Evolutionary conservation across 2,888 invertebrate species (phyloP).

Genomic region (Apantesis nais): DNA sequence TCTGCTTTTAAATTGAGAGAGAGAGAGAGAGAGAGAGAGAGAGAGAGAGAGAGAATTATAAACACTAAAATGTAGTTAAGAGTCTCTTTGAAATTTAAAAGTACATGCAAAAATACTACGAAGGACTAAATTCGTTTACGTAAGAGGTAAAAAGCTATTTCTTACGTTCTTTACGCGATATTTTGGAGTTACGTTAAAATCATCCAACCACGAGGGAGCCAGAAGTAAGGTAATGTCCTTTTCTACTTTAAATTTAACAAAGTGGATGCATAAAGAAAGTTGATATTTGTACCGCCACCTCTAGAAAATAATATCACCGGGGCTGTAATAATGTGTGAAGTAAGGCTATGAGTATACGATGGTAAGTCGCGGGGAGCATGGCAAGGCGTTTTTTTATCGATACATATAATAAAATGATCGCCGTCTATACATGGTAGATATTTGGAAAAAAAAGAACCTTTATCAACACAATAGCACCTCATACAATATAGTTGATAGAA

Average conservation of each 20-base stretch:
- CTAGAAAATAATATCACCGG: conserved; percentile 20
- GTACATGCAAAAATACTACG: neutral
- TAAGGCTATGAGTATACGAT: neutral
- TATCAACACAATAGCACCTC: no score
- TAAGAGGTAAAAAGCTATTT: conserved; percentile 3
- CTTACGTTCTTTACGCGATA: conserved; percentile 11
- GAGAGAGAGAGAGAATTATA: no score
- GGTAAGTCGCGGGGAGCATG: neutral
- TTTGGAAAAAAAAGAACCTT: no score
- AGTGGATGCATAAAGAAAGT: conserved; percentile 25
- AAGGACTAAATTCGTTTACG: neutral
- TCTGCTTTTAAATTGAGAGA: no score
- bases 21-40: no score
- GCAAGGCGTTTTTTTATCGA: neutral
- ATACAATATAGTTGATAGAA: no score
- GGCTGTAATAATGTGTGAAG: conserved; percentile 16
- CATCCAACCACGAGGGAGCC: conserved; percentile 14
- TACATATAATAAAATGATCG: no score
- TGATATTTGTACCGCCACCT: conserved; percentile 12
- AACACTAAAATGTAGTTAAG: neutral
- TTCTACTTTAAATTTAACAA: conserved; percentile 17
- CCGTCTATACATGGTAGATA: no score
- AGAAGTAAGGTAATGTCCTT: conserved; percentile 21
- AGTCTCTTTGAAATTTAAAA: neutral
- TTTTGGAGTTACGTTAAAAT: conserved; percentile 22